phyloP scores from a whole-genome alignment of 2,888 invertebrate genomes.

The Chrysolina haemoptera region DNA sequence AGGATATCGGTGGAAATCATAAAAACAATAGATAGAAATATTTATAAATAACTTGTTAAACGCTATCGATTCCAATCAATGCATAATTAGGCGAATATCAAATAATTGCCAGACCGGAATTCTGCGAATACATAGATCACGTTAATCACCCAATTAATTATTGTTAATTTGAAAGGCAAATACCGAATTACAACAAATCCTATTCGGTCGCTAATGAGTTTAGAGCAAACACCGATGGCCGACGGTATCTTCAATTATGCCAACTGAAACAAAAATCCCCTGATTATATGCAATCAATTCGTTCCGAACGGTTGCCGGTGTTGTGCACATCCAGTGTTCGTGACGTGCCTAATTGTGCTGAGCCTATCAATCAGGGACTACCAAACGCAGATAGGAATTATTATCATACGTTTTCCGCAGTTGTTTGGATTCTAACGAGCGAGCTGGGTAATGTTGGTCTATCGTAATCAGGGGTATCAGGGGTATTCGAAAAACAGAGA shows the following conservation, averaged over 20 bases:
- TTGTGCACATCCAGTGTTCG: constrained; percentile 58
- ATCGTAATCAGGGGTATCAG: no score
- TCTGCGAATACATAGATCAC: constrained; percentile 64
- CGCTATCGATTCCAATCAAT: constrained; percentile 41
- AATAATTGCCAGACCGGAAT: constrained; percentile 55
- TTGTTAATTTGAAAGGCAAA: constrained; percentile 69
- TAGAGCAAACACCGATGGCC: constrained; percentile 64
- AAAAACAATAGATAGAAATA: no score
- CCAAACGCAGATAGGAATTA: constrained; percentile 26
- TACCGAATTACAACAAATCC: constrained; percentile 68
- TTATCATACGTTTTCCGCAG: constrained; percentile 23
- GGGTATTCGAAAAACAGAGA: no score
- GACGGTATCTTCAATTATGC: constrained; percentile 58
- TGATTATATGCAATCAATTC: constrained; percentile 65
- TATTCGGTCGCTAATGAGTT: constrained; percentile 67
- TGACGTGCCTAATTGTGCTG: constrained; percentile 54
- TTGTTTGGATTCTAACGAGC: neutral
- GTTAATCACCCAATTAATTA: constrained; percentile 69
- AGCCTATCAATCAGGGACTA: constrained; percentile 48
- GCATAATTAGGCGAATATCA: constrained; percentile 56
- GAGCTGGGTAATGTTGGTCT: neutral
- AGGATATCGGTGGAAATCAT: no score
- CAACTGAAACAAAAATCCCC: constrained; percentile 61
- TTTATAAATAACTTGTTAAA: no score
- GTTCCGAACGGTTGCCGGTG: constrained; percentile 35